A percentile compares a stretch with the other conserved stretches of the same genome.
Evolutionary conservation across 2,888 invertebrate genomes (phyloP).

Genomic region (Erebia ligea): DNA sequence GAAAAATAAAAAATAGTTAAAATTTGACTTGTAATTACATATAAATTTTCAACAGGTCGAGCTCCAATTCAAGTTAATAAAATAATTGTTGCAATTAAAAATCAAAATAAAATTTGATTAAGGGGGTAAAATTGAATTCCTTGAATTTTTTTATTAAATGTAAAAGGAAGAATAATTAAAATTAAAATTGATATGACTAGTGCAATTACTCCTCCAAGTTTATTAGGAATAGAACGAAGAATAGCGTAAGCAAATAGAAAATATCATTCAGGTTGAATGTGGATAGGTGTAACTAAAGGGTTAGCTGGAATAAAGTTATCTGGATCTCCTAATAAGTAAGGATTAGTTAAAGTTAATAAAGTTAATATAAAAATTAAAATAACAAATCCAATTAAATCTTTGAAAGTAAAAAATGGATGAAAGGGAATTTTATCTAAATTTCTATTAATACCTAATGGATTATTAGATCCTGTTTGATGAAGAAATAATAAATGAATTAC

Average conservation of each 20-base stretch:
- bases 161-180: slow-evolving; percentile 84
- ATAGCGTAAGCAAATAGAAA: slow-evolving; percentile 93
- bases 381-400: slow-evolving; percentile 85
- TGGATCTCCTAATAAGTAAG: slow-evolving; percentile 86
- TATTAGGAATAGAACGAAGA: slow-evolving; percentile 88
- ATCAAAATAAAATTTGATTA: slow-evolving; percentile 85
- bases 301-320: slow-evolving; percentile 90
- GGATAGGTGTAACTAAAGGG: slow-evolving; percentile 86
- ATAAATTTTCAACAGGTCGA: slow-evolving; percentile 86
- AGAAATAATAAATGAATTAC: slow-evolving; percentile 85
- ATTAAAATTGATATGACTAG: slow-evolving; percentile 86
- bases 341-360: slow-evolving; percentile 78
- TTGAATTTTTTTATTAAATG: slow-evolving; percentile 82
- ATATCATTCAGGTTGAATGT: slow-evolving; percentile 94
- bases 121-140: slow-evolving; percentile 84
- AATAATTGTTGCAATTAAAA: slow-evolving; percentile 78
- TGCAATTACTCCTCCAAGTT: slow-evolving; percentile 85
- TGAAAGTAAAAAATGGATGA: slow-evolving; percentile 85
- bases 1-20: slow-evolving; percentile 83
- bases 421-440: slow-evolving; percentile 88
- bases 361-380: slow-evolving; percentile 80
- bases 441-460: slow-evolving; percentile 84
- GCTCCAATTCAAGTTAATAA: slow-evolving; percentile 89
- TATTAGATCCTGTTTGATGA: slow-evolving; percentile 48
- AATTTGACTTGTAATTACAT: slow-evolving; percentile 84